A percentile compares a stretch with the other conserved stretches of the same genome.
Evolutionary conservation across 1,140 invertebrate genomes (phyloP).

Genomic region (Drosophila athabasca): DNA sequence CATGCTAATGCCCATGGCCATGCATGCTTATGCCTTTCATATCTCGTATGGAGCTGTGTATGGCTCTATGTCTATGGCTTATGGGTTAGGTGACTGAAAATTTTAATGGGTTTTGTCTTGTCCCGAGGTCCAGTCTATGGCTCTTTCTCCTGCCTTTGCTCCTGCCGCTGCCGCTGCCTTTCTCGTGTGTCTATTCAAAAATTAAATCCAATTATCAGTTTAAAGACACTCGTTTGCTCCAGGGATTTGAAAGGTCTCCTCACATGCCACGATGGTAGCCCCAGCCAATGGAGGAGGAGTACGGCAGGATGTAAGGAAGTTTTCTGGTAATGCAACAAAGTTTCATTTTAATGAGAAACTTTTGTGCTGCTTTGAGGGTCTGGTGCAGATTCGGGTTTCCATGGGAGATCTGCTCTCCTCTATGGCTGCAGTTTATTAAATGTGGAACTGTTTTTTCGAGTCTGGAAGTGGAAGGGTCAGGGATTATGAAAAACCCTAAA

Average conservation of each 20-base stretch:
- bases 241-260: conserved; percentile 29
- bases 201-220: conserved; percentile 83
- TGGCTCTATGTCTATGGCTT: conserved; percentile 41
- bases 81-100: conserved; percentile 45
- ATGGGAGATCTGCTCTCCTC: background rate
- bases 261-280: conserved; percentile 25
- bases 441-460: conserved; percentile 10
- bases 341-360: conserved; percentile 81
- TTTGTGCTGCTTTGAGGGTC: conserved; percentile 53
- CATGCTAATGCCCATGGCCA: background rate
- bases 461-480: conserved; percentile 4
- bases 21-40: background rate
- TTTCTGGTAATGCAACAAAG: conserved; percentile 70
- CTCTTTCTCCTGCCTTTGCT: conserved; percentile 1
- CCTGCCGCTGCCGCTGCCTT: background rate
- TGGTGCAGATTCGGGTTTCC: conserved; percentile 26
- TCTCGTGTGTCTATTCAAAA: conserved; percentile 64
- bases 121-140: conserved; percentile 13
- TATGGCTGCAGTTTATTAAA: conserved; percentile 40
- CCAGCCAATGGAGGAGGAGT: background rate
- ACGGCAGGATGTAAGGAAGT: conserved; percentile 35
- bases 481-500: conserved; percentile 19
- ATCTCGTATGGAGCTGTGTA: conserved; percentile 25
- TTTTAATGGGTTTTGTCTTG: conserved; percentile 58
- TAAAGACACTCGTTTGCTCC: conserved; percentile 70